Evolutionary conservation across 2,797 vertebrate genomes (phyloP).

Genomic region (Pyrocephalus nanus): DNA sequence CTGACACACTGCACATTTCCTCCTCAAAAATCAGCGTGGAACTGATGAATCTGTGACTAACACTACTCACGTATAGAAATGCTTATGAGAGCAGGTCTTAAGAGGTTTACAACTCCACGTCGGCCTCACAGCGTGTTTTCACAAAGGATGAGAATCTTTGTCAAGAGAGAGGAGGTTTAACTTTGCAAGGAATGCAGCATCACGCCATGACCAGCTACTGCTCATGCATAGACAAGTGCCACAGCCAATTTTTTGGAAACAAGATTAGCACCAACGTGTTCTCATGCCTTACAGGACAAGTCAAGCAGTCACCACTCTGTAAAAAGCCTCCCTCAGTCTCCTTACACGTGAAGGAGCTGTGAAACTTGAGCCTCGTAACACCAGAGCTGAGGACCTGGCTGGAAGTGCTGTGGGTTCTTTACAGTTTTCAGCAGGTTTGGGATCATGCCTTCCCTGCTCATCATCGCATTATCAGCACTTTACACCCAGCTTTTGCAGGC

Average conservation of each 20-base stretch:
- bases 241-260: constrained; percentile 49
- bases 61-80: neutral
- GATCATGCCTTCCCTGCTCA: neutral
- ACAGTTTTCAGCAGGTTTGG: neutral
- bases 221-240: constrained; percentile 68
- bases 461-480: neutral
- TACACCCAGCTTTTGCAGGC: neutral
- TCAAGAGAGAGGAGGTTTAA: constrained; percentile 17
- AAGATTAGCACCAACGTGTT: constrained; percentile 71
- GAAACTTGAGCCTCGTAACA: neutral
- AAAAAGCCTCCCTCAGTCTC: neutral
- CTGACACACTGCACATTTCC: neutral
- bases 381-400: neutral
- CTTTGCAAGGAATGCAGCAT: neutral
- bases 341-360: neutral
- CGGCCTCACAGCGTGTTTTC: constrained; percentile 44
- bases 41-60: neutral
- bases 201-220: constrained; percentile 40
- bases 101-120: neutral
- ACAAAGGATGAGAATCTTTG: constrained; percentile 1
- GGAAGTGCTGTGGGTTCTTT: neutral
- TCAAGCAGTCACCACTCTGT: neutral
- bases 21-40: neutral
- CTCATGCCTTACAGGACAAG: constrained; percentile 62
- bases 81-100: constrained; percentile 25